A percentile compares a stretch with the other conserved stretches of the same genome.
phyloP scores from a whole-genome alignment of 1,140 invertebrate species.

The Drosophila pruinosa region DNA sequence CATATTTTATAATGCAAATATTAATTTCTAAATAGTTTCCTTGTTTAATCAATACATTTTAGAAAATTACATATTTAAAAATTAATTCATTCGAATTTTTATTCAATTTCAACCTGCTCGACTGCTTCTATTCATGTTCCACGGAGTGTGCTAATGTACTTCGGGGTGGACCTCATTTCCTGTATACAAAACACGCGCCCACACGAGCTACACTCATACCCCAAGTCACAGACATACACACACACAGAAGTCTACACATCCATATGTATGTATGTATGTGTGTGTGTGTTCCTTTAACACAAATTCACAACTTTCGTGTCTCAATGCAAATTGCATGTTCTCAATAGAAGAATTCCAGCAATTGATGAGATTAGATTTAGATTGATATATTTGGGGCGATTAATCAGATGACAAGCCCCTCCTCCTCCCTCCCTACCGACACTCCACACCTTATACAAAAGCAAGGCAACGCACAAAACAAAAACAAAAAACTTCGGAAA shows the following conservation, averaged over 20 bases:
- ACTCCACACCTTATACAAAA: not conserved
- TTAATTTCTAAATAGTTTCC: too few species aligned
- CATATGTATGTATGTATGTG: not conserved
- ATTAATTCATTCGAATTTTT: not conserved
- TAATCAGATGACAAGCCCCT: not conserved
- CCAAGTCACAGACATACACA: not conserved
- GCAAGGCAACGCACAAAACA: not conserved
- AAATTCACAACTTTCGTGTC: slow-evolving; percentile 11
- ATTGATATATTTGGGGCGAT: slow-evolving; percentile 18
- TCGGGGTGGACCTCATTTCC: slow-evolving; percentile 22
- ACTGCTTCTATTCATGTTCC: not conserved
- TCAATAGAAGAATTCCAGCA: not conserved
- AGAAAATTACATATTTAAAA: too few species aligned
- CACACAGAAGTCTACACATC: not conserved
- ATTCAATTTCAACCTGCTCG: not conserved
- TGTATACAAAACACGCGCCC: slow-evolving; percentile 21
- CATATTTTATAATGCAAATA: not conserved
- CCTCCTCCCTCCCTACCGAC: not conserved
- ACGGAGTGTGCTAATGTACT: slow-evolving; percentile 7
- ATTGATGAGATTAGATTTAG: slow-evolving; percentile 21
- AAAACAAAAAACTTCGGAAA: not conserved
- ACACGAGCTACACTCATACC: slow-evolving; percentile 1
- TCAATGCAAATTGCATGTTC: not conserved
- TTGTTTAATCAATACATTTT: too few species aligned
- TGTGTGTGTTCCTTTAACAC: slow-evolving; percentile 4